Conservation (phyloP, 2,888 invertebrate genomes). For the Nymphalis urticae region DNA sequence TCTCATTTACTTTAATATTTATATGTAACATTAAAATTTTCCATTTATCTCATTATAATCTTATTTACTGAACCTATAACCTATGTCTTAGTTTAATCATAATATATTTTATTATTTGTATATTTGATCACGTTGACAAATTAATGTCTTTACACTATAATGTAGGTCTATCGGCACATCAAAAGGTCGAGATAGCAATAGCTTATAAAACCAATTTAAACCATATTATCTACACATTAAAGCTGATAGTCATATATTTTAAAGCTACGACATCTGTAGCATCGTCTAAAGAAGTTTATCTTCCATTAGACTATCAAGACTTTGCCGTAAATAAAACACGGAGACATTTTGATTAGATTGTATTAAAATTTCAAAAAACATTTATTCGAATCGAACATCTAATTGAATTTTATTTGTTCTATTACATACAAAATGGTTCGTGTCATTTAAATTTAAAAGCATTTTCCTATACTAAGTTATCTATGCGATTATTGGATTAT, state of each 20-base stretch:
- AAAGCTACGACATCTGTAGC: not conserved
- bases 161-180: not conserved
- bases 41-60: too few species aligned
- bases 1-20: too few species aligned
- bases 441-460: constrained; percentile 40
- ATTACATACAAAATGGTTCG: constrained; percentile 41
- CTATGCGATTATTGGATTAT: constrained; percentile 18
- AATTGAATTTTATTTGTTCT: constrained; percentile 51
- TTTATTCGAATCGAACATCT: constrained; percentile 42
- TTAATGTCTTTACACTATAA: constrained; percentile 18
- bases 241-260: not conserved
- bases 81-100: not conserved
- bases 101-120: not conserved
- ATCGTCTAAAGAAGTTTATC: constrained; percentile 26
- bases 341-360: constrained; percentile 40
- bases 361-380: constrained; percentile 37
- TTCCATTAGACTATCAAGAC: constrained; percentile 32
- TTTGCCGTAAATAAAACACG: constrained; percentile 40
- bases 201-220: constrained; percentile 4
- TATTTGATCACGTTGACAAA: constrained; percentile 17
- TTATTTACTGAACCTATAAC: not conserved
- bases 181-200: constrained; percentile 1
- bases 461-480: constrained; percentile 36
- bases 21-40: too few species aligned
- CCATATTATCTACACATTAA: constrained; percentile 6